A percentile compares a stretch with the other conserved stretches of the same genome.
Conservation (phyloP, 2,888 invertebrate species). For the Nezara viridula region DNA sequence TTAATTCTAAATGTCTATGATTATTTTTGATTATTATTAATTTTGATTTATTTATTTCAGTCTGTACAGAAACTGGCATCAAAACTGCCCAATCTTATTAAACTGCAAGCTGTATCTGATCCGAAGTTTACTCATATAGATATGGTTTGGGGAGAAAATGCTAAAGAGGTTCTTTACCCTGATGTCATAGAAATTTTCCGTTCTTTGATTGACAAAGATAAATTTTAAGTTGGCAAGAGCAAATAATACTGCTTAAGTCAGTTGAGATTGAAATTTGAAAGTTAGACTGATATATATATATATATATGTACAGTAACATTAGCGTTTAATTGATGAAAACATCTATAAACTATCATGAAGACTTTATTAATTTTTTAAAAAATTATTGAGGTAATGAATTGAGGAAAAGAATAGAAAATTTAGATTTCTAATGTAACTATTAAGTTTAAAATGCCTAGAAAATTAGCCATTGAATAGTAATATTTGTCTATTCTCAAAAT, state of each 20-base stretch:
- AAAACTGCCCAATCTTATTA: background rate
- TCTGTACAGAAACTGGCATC: background rate
- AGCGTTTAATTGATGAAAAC: no score
- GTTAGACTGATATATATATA: background rate
- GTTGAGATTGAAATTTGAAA: background rate
- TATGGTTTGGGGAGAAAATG: slow-evolving; percentile 28
- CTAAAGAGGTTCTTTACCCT: slow-evolving; percentile 5
- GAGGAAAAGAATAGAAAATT: no score
- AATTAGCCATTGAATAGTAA: no score
- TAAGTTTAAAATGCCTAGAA: no score
- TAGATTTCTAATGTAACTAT: no score
- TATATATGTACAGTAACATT: background rate
- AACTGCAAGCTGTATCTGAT: background rate
- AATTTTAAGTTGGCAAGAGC: background rate
- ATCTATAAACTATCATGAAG: background rate
- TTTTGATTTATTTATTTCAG: background rate
- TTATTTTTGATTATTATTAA: background rate
- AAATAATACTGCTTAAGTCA: background rate
- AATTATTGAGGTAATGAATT: no score
- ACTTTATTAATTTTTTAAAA: no score
- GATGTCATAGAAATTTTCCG: background rate
- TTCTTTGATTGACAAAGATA: background rate
- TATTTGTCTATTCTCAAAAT: no score
- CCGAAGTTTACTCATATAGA: background rate
- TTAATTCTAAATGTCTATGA: background rate